Evolutionary conservation across 2,797 vertebrate species (phyloP).

Genomic region (Pseudochaenichthys georgianus): DNA sequence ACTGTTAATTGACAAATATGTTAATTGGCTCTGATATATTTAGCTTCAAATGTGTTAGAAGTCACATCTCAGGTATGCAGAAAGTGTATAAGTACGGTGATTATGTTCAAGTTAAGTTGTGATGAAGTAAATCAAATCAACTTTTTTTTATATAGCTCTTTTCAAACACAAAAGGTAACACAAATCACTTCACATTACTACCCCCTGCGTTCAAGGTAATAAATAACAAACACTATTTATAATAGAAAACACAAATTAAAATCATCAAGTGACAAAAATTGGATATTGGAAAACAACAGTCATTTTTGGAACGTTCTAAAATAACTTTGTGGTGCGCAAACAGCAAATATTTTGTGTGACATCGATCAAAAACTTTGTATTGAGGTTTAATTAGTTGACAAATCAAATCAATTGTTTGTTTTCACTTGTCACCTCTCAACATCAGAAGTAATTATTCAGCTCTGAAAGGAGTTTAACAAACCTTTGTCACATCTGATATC

Average conservation of each 20-base stretch:
- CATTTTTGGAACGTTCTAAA: neutral
- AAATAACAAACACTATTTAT: too few relatives aligned
- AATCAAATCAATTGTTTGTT: neutral
- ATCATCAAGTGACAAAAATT: neutral
- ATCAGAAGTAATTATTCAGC: conserved; percentile 21
- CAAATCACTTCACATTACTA: too few relatives aligned
- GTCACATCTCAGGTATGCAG: conserved; percentile 20
- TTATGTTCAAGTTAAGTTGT: conserved; percentile 5
- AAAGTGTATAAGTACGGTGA: conserved; percentile 29
- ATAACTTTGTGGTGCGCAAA: too few relatives aligned
- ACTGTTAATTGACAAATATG: conserved; percentile 45
- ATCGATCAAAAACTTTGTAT: too few relatives aligned
- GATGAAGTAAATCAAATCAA: neutral
- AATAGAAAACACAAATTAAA: too few relatives aligned
- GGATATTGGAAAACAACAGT: neutral
- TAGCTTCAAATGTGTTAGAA: conserved; percentile 38
- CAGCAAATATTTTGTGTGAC: too few relatives aligned
- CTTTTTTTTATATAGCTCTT: too few relatives aligned
- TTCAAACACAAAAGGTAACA: too few relatives aligned
- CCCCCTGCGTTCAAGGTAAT: too few relatives aligned
- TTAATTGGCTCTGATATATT: conserved; percentile 51
- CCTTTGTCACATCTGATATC: conserved; percentile 31
- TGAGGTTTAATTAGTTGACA: neutral
- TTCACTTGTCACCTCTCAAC: neutral
- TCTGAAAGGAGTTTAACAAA: conserved; percentile 10